phyloP scores from a whole-genome alignment of 2,888 invertebrate species.

The Drosophila merina region DNA sequence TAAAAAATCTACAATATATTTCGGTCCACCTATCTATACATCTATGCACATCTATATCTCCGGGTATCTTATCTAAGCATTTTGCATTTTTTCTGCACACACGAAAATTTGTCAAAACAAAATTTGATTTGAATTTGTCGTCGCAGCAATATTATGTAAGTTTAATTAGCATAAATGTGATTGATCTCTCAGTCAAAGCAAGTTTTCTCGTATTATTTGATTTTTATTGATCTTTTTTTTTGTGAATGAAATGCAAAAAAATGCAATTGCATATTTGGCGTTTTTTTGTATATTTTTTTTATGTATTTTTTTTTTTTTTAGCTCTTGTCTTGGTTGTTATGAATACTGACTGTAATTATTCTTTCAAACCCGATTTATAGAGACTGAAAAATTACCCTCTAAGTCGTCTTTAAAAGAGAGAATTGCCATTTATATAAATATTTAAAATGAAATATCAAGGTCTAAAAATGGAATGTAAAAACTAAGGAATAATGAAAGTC shows the following conservation, averaged over 20 bases:
- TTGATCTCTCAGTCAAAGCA: slow-evolving; percentile 60
- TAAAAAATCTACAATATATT: slow-evolving; percentile 30
- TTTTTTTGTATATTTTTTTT: slow-evolving; percentile 17
- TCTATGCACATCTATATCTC: slow-evolving; percentile 22
- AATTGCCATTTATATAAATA: too few relatives aligned
- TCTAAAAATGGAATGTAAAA: too few relatives aligned
- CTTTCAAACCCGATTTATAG: slow-evolving; percentile 60
- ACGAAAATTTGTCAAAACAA: slow-evolving; percentile 73
- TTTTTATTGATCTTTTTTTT: slow-evolving; percentile 66
- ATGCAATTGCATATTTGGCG: slow-evolving; percentile 65
- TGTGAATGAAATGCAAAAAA: slow-evolving; percentile 74
- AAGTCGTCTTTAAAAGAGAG: not conserved
- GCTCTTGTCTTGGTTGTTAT: slow-evolving; percentile 56
- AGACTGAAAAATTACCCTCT: slow-evolving; percentile 61
- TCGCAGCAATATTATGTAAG: slow-evolving; percentile 68
- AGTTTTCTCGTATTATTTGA: slow-evolving; percentile 69
- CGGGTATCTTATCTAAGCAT: slow-evolving; percentile 63
- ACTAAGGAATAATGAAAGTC: too few relatives aligned
- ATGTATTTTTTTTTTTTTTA: slow-evolving; percentile 29
- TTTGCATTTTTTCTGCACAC: slow-evolving; percentile 48
- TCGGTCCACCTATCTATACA: slow-evolving; percentile 15
- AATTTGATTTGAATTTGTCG: slow-evolving; percentile 76
- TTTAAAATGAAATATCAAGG: too few relatives aligned
- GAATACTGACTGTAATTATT: slow-evolving; percentile 57
- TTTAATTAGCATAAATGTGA: slow-evolving; percentile 76